Conservation (phyloP, 2,888 invertebrate genomes). For the Chymomyza fuscimana region DNA sequence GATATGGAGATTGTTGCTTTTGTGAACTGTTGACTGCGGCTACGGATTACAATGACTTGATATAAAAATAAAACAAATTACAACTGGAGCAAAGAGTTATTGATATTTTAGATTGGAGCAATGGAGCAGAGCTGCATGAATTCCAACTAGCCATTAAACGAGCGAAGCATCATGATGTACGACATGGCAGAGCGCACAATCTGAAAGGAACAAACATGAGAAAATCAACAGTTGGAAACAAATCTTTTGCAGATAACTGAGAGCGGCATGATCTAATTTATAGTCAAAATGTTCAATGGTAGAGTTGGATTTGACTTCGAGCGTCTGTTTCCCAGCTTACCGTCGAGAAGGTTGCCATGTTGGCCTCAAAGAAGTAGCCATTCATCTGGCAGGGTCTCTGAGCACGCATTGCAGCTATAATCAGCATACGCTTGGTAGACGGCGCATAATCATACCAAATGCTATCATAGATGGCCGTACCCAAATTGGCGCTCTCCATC, state of each 20-base stretch:
- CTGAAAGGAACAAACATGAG: constrained; percentile 24
- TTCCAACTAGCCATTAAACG: constrained; percentile 29
- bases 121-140: neutral
- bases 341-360: constrained; percentile 48
- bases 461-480: constrained; percentile 46
- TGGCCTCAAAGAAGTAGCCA: constrained; percentile 56
- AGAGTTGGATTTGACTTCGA: too few species aligned
- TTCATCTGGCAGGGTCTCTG: constrained; percentile 42
- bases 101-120: neutral
- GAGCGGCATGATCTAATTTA: too few species aligned
- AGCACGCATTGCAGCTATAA: constrained; percentile 47
- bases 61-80: neutral
- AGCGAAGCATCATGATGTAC: constrained; percentile 59
- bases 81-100: neutral
- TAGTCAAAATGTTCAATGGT: too few species aligned
- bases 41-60: neutral
- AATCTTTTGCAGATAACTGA: neutral
- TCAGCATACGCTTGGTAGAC: constrained; percentile 15
- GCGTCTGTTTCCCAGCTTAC: constrained; percentile 29
- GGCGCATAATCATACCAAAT: constrained; percentile 36
- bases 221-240: neutral
- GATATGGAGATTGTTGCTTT: neutral
- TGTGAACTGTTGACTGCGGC: neutral
- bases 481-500: constrained; percentile 53
- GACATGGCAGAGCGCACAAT: constrained; percentile 57